phyloP scores from a whole-genome alignment of 92 coral and sea anemone genomes.

The Palythoa heliodiscus region DNA sequence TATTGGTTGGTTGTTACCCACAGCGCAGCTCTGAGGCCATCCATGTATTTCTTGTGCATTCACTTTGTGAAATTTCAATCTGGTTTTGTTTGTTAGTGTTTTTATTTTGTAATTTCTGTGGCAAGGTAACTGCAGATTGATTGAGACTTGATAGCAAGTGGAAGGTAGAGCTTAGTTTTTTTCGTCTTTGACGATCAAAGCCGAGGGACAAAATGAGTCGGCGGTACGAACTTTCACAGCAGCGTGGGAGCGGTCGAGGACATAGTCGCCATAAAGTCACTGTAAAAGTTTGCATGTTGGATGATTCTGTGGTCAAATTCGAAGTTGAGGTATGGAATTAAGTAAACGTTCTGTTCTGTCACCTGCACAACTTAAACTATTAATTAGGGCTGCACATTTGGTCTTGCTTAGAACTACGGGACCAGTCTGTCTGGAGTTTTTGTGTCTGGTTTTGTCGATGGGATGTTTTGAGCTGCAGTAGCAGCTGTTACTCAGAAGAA shows the following conservation, averaged over 20 bases:
- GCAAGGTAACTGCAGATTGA: conserved; percentile 37
- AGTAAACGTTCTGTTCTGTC: conserved; percentile 4
- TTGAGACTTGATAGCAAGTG: not conserved
- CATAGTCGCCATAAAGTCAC: conserved; percentile 75
- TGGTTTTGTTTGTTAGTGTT: conserved; percentile 41
- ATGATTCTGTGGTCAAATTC: conserved; percentile 97
- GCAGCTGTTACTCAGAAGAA: not conserved
- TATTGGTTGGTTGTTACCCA: conserved; percentile 18
- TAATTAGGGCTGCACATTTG: conserved; percentile 40
- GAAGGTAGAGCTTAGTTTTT: not conserved
- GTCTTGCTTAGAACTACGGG: conserved; percentile 9
- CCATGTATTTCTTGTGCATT: conserved; percentile 25
- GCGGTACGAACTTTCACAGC: conserved; percentile 79
- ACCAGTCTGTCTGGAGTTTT: conserved; percentile 4
- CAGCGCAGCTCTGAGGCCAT: conserved; percentile 37
- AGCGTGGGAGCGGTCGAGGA: conserved; percentile 71
- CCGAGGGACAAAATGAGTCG: conserved; percentile 65
- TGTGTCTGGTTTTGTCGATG: conserved; percentile 13
- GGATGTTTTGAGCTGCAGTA: conserved; percentile 31
- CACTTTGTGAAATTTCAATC: conserved; percentile 32
- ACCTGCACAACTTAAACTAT: conserved; percentile 13
- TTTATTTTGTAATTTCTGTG: conserved; percentile 33
- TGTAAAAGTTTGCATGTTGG: conserved; percentile 95
- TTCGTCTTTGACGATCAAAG: conserved; percentile 19
- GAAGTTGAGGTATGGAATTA: conserved; percentile 86